These are phyloP conservation scores for Sebastes kiyomatsui DNA, from an alignment of 2,797 vertebrate species.

Conservation along the genomic window DNA sequence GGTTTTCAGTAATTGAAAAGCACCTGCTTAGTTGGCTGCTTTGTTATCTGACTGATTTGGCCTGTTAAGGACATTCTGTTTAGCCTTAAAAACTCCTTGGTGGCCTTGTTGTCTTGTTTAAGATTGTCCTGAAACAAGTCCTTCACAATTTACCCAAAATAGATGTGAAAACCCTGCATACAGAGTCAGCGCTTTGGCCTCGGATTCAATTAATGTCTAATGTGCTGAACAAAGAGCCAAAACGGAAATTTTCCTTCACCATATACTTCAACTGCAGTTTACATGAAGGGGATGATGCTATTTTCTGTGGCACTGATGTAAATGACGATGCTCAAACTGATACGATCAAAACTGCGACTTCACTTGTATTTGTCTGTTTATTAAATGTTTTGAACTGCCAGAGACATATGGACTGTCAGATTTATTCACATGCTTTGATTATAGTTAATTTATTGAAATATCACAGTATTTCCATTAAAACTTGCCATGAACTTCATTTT, in stretches of 20 bases:
- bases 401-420: not conserved
- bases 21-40: not conserved
- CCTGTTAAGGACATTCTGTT: not conserved
- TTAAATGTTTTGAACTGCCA: conserved; percentile 37
- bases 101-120: not conserved
- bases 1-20: not conserved
- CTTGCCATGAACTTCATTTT: not conserved
- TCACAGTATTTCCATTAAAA: conserved; percentile 15
- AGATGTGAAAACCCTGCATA: accelerated
- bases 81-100: not conserved
- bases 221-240: not conserved
- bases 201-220: not conserved
- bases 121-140: not conserved
- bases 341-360: not conserved
- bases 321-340: not conserved
- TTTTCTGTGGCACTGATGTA: not conserved
- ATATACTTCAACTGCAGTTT: not conserved
- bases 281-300: not conserved
- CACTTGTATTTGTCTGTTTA: conserved; percentile 9
- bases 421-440: conserved; percentile 36
- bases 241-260: not conserved
- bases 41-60: not conserved
- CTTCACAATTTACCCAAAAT: not conserved
- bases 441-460: not conserved
- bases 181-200: not conserved